Base-by-base conservation (phyloP, 2,113 vertebrate species). In the Jaculus jaculus region DNA sequence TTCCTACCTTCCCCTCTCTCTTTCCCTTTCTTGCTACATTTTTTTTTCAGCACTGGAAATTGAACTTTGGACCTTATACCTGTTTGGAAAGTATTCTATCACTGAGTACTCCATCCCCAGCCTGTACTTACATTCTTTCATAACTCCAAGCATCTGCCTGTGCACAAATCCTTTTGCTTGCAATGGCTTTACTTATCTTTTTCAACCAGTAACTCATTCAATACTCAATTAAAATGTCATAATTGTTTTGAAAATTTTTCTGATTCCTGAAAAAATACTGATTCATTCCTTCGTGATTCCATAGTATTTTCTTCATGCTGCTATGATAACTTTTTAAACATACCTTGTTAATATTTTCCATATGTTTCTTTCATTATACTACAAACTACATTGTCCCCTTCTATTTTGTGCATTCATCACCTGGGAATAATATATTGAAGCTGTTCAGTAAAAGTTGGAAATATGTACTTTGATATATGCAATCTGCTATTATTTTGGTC, bases 401-500 rank as follows among this genome's bases (percentile, higher is more conserved):
- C 10, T 0, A 66, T 6, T 84, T 75, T 47, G 21, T 90, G 37
- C 23, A 37, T n/a, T 47, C 84, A 75, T 32, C 7, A 80, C 13
- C 18, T 74, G 83, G 39, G 24, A 83, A 94, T 84, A 90, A 42
- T 32, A 88, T 39, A 32, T 63, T 71, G 5, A 92, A 30, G 17
- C 15, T 73, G 3, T 74, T 80, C 12, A 86, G 32, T 85, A 91
- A 88, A 89, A 83, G 11, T 79, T 73, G 23, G 37, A 80, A 81
- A 71, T 3, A 42, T 66, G 21, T 68, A 21, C 90, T 96, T 90
- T 81, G 39, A 73, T 34, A 18, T 51, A 10, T 13, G 84, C 1
- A 78, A 73, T 61, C 9, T 84, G 63, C 63, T 92, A 82, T 89
- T 51, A 94, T 69, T 81, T 96, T 95, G 73, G 21, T 4, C 74